Percentiles rank a stretch among this genome's conserved stretches.
Evolutionary conservation across 2,888 invertebrate species (phyloP).

Genomic region (Phorcus lineatus): DNA sequence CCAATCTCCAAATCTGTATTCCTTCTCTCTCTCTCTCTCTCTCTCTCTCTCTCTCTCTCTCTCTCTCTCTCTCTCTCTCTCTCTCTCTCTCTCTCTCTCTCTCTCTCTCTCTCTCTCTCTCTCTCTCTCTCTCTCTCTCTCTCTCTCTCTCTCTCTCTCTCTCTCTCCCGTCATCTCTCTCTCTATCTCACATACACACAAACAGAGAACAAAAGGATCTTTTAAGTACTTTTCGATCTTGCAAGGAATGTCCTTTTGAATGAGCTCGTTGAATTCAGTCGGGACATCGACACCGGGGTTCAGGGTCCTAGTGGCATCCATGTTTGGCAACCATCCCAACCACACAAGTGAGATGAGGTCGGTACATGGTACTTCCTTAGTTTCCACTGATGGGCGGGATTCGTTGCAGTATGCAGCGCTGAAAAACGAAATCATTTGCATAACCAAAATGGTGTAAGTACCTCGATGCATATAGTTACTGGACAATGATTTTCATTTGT

Average conservation of each 20-base stretch:
- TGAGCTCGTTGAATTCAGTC: background rate
- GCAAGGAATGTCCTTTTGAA: background rate
- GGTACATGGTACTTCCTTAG: background rate
- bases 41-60: slow-evolving; percentile 16
- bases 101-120: slow-evolving; percentile 7
- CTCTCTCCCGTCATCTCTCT: slow-evolving; percentile 18
- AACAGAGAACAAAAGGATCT: too few relatives aligned
- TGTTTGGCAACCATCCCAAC: background rate
- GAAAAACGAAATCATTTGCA: too few relatives aligned
- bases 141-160: slow-evolving; percentile 24
- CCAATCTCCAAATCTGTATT: too few relatives aligned
- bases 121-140: slow-evolving; percentile 19
- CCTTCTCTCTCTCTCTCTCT: slow-evolving; percentile 17
- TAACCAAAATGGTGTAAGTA: too few relatives aligned
- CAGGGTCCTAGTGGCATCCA: background rate
- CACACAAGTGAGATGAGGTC: background rate
- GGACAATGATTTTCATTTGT: too few relatives aligned
- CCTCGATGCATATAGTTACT: too few relatives aligned
- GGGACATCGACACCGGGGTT: background rate
- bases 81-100: slow-evolving; percentile 19
- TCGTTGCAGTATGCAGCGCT: background rate
- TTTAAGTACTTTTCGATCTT: background rate
- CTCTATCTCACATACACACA: slow-evolving; percentile 16
- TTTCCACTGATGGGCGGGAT: background rate
- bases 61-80: slow-evolving; percentile 7